These are phyloP conservation scores for Isurus oxyrinchus DNA, from an alignment of 2,113 vertebrate genomes.

Conservation along the genomic window DNA sequence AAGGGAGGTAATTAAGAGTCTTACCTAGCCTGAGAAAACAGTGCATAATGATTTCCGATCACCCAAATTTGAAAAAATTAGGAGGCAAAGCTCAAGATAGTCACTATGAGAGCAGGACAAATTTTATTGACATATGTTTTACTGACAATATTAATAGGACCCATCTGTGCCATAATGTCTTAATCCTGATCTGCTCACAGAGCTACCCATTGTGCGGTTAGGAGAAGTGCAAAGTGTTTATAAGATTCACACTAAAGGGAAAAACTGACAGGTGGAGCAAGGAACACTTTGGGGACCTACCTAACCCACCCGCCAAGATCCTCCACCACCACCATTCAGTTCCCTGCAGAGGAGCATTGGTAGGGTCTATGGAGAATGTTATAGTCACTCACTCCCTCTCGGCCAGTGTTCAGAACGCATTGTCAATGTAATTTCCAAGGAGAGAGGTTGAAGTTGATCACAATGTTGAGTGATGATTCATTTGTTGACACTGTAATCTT, in stretches of 20 bases:
- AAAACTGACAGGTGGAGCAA: neutral
- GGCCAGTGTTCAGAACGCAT: neutral
- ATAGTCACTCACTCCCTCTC: neutral
- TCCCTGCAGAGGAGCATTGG: neutral
- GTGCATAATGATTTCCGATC: neutral
- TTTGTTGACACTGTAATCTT: neutral
- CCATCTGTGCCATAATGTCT: neutral
- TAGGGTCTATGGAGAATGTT: neutral
- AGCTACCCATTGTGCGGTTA: neutral
- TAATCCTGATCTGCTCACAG: neutral
- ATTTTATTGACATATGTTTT: neutral
- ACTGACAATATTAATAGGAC: neutral
- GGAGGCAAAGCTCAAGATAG: neutral
- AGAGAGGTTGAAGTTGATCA: neutral
- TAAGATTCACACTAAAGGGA: neutral
- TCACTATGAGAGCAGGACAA: neutral
- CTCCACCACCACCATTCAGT: neutral
- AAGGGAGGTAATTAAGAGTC: neutral
- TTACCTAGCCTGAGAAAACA: neutral
- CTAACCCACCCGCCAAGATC: neutral
- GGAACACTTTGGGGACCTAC: neutral
- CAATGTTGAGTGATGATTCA: neutral
- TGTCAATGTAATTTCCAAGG: neutral
- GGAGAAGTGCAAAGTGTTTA: neutral
- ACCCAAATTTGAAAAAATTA: too few species aligned